These are phyloP conservation scores for Chaetogeoica ovagalla DNA, from an alignment of 2,888 invertebrate genomes.

Conservation along the genomic window DNA sequence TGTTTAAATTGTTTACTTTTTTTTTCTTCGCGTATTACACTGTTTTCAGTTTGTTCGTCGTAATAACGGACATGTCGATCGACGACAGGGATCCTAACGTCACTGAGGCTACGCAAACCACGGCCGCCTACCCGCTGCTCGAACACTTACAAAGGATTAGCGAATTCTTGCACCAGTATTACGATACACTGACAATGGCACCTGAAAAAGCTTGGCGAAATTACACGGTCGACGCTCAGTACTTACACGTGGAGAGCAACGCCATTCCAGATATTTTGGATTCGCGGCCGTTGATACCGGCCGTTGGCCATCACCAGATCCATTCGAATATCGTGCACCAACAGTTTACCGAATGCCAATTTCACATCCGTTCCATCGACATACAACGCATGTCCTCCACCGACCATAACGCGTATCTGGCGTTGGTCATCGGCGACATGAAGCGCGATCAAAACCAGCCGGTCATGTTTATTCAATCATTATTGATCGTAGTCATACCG, in stretches of 20 bases:
- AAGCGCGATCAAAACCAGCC: not conserved
- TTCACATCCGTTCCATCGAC: not conserved
- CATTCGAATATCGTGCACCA: no score
- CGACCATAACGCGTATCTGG: not conserved
- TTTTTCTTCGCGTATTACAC: no score
- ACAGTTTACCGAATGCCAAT: not conserved
- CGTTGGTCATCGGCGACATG: not conserved
- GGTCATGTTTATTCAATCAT: constrained; percentile 2
- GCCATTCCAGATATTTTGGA: not conserved
- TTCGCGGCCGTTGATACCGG: not conserved
- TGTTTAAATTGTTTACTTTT: no score
- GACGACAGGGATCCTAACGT: no score
- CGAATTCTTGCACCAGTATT: not conserved
- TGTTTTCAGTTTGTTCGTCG: no score
- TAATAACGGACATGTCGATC: no score
- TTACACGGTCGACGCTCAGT: not conserved
- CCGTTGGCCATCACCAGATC: not conserved
- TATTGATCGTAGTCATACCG: not conserved
- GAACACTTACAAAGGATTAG: not conserved
- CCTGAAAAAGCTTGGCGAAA: constrained; percentile 2
- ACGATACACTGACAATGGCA: not conserved
- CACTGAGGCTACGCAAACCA: no score
- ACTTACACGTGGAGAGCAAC: constrained; percentile 10
- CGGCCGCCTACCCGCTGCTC: no score
- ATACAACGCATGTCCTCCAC: not conserved